Conservation (phyloP, 2,888 invertebrate genomes). For the Nudaria mundana region DNA sequence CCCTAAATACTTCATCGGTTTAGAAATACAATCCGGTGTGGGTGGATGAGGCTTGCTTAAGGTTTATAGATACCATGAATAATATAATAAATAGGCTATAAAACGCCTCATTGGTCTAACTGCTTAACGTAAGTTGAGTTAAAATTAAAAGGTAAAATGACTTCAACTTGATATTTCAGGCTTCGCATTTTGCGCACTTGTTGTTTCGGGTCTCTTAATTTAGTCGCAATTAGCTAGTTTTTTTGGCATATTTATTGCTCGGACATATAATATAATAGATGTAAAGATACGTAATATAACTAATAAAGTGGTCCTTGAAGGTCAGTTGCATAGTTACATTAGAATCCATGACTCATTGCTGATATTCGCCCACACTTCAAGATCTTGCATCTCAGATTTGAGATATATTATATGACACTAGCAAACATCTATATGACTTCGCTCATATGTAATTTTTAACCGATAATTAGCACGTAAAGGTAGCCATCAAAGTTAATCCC, state of each 20-base stretch:
- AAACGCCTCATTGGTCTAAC: background rate
- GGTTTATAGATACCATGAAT: too few relatives aligned
- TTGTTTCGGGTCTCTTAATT: background rate
- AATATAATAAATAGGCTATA: background rate
- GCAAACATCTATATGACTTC: too few relatives aligned
- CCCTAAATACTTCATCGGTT: too few relatives aligned
- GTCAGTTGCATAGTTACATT: constrained; percentile 34
- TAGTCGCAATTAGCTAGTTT: background rate
- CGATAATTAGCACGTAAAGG: too few relatives aligned
- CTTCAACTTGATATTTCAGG: too few relatives aligned
- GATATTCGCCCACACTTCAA: constrained; percentile 45
- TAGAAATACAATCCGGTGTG: too few relatives aligned
- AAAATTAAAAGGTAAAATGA: background rate
- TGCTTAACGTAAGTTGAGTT: background rate
- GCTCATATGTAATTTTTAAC: too few relatives aligned
- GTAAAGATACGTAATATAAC: too few relatives aligned
- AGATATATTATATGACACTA: constrained; percentile 33
- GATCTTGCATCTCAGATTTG: constrained; percentile 31
- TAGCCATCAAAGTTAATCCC: too few relatives aligned
- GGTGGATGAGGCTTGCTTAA: too few relatives aligned
- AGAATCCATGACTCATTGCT: constrained; percentile 34
- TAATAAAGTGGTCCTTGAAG: constrained; percentile 40
- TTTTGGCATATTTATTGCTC: background rate
- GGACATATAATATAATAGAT: background rate
- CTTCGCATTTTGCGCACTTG: background rate